Evolutionary conservation across 2,888 invertebrate genomes (phyloP), one percentile per base, ranked within the genome.

Genomic region (Perdita meconis): DNA sequence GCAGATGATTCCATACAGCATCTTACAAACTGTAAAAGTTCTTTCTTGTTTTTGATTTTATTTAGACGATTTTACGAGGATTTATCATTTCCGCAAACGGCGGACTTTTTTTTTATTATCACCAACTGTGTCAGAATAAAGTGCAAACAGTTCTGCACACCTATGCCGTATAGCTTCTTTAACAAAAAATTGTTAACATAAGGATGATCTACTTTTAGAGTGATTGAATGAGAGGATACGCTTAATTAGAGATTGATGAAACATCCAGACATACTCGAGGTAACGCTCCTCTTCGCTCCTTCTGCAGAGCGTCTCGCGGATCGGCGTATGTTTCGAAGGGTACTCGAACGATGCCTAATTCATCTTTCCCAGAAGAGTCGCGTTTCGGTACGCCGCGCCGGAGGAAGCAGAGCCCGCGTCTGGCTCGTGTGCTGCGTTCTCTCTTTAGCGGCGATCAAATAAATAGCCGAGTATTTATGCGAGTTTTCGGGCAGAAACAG

Each of bases 381-480:
- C 63, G 61, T 61, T 63, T 47, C 22, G 26, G 6, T 70, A 66
- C 70, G 64, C 80, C 85, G 80, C 76, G 64, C 44, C 22, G 44
- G 69, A 40, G 38, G 30, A 19, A 67, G 24, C 60, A 50, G 69
- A 57, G 77, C 55, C 26, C 13, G 38, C 30, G 34, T 67, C 71
- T 50, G 55, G 26, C n/a, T n/a, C 38, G 34, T 55, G 65, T 24
- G 57, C 81, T 80, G 84, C 38, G 65, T 80, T 82, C 65, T 61
- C 70, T 82, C 73, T 67, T 83, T 70, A 74, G 51, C 81, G 51
- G 36, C 55, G 57, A 24, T 59, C 72, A 83, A 83, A 83, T 66
- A 82, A 82, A 82, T 76, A 80, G 50, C 40, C 50, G 65, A 65
- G 47, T 82, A 82, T 82, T 82, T 82, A 82, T 72, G 71, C 50